Base-by-base conservation (phyloP, 2,888 invertebrate species). In the Molanna angustata region DNA sequence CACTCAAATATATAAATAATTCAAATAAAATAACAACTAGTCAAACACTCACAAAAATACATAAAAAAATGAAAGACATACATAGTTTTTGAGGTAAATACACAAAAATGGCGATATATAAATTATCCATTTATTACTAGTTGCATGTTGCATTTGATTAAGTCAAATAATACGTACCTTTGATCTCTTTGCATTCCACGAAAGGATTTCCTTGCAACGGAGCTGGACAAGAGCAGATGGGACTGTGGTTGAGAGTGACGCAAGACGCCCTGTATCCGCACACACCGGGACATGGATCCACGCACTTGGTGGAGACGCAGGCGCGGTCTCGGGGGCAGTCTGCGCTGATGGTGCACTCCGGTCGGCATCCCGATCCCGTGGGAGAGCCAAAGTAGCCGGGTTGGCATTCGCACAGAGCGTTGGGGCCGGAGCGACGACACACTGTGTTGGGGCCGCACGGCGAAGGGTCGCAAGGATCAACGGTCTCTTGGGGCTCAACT, bases 361-460 rank as follows among this genome's bases (percentile, higher is more conserved):
- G 89, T 62, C 86, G 77, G 65, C 92, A 93, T 13, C 86, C 87
- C 77, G 71, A 88, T 81, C 73, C 84, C 33, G 83, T 83, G 52
- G 92, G 86, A 40, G 80, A 80, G 22, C 90, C 90, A 54, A 79
- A 78, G 71, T 85, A 89, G 31, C 88, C 89, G 41, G 86, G 80
- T 19, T 87, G 66, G 66, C 91, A 91, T 58, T 86, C 84, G 64
- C 91, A 91, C 20, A 85, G 73, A 0, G 86, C 85, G 80, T 85
- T 65, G 78, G 78, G 18, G 75, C 74, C 52, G 73, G 76, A 9
- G 70, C 71, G 16, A 70, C 69, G 27, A 63, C 92, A 93, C 7
- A 83, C 70, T 13, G 90, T 86, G 66, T 89, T 86, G 2, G 84
- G 80, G 19, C 92, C 91, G 67, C 93, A 93, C 7, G 90, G 90